Base-by-base conservation (phyloP, 64 coral and sea anemone genomes). In the Pocillopora damicornis region DNA sequence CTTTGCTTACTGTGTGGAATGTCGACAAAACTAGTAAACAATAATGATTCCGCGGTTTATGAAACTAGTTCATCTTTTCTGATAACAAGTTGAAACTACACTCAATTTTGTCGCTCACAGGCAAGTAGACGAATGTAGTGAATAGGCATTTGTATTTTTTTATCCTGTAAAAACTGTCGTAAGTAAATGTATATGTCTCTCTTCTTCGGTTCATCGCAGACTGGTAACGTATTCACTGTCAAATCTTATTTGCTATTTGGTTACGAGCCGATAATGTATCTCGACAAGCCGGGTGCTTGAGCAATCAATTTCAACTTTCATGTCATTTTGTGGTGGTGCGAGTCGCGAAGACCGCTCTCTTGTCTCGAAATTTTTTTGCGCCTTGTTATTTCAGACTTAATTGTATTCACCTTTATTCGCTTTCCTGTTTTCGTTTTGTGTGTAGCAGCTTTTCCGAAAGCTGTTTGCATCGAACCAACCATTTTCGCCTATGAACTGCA, bases 251-350 rank as follows among this genome's bases (percentile, higher is more conserved):
- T 84, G 81, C 64, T 84, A 65, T 84, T 84, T 72, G 65, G 81
- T 84, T 85, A 85, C 81, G 22, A 65, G 65, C 25, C 36, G 81
- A 85, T 85, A 85, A 85, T 85, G 81, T 85, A 85, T 85, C 81
- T 85, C 57, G 81, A 85, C 69, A 85, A 85, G 81, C 81, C 81
- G 81, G 81, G 64, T 85, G 81, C 65, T 85, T 57, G 81, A 85
- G 51, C 65, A 73, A 85, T 85, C 81, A 85, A 15, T 51, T 85
- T 73, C 64, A 85, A 73, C 72, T 85, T 82, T 65, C 26, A 14
- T 58, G 62, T 9, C 81, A 85, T 65, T 85, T 69, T 37, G 58
- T 22, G 36, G 72, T 73, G 58, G 57, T 85, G 13, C 63, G 1
- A 85, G 65, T 85, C 81, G 58, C 81, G n/a, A 85, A 73, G 81